These are phyloP conservation scores for Halcyon malimbica DNA, from an alignment of 2,113 vertebrate genomes.

Conservation along the genomic window DNA sequence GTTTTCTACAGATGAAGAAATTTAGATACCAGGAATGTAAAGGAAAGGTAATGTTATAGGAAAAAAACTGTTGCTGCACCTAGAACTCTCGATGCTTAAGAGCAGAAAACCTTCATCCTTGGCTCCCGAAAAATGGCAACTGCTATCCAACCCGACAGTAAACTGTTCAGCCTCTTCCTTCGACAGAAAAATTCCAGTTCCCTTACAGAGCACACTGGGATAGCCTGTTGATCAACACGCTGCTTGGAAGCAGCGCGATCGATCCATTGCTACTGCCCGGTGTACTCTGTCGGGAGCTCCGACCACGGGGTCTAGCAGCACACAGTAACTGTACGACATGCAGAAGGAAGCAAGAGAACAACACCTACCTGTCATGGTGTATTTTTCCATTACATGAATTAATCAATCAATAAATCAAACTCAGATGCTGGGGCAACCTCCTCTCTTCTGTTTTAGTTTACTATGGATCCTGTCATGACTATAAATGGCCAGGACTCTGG, in stretches of 20 bases:
- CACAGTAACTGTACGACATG: no score
- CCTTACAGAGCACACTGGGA: rapidly evolving
- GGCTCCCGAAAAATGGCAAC: neutral
- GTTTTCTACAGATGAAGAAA: neutral
- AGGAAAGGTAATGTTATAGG: neutral
- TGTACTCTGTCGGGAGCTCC: rapidly evolving
- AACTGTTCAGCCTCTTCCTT: neutral
- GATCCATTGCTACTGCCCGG: neutral
- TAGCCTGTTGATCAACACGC: rapidly evolving
- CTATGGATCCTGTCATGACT: neutral
- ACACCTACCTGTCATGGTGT: rapidly evolving
- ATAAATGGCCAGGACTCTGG: neutral
- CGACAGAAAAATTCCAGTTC: neutral
- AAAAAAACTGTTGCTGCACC: neutral
- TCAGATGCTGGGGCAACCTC: neutral
- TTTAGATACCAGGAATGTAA: neutral
- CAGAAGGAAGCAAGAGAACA: neutral
- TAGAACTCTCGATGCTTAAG: neutral
- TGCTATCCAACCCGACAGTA: neutral
- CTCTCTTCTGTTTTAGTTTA: neutral
- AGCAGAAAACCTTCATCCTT: neutral
- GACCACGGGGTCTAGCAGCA: neutral
- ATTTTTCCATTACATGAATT: neutral
- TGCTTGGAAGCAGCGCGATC: rapidly evolving
- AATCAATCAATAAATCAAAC: neutral